phyloP scores from a whole-genome alignment of 2,113 vertebrate species.

The Lophius piscatorius region DNA sequence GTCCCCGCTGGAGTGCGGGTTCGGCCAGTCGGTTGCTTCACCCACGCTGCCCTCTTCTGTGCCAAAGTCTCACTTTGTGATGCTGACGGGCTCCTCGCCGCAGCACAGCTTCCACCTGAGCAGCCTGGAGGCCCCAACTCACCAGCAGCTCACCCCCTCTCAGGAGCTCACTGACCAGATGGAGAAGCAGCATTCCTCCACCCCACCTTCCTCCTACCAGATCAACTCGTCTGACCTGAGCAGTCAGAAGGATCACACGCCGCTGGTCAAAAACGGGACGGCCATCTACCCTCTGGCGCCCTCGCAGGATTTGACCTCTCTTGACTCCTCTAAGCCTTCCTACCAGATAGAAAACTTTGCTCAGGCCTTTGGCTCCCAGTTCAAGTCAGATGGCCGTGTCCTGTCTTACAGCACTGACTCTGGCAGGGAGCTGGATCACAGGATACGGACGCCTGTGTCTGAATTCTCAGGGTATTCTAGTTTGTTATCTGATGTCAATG shows the following conservation, averaged over 20 bases:
- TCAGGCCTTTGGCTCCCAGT: slow-evolving; percentile 98
- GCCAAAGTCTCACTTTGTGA: slow-evolving; percentile 97
- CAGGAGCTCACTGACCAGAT: slow-evolving; percentile 98
- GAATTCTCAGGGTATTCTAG: slow-evolving; percentile 99
- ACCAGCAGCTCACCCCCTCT: slow-evolving; percentile 98
- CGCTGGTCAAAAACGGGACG: slow-evolving; percentile 77
- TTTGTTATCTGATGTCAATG: slow-evolving; percentile 97
- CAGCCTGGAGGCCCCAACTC: slow-evolving; percentile 88
- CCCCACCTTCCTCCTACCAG: slow-evolving; percentile 83
- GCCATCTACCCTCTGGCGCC: slow-evolving; percentile 83
- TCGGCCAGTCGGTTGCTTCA: slow-evolving; percentile 87
- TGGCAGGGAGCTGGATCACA: slow-evolving; percentile 91
- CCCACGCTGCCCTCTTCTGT: slow-evolving; percentile 89
- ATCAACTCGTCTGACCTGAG: slow-evolving; percentile 90
- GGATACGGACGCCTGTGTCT: slow-evolving; percentile 94
- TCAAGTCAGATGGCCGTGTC: slow-evolving; percentile 91
- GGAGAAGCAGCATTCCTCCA: slow-evolving; percentile 89
- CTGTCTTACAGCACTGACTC: slow-evolving; percentile 91
- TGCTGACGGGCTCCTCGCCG: slow-evolving; percentile 87
- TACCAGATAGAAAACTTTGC: slow-evolving; percentile 99
- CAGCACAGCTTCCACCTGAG: slow-evolving; percentile 91
- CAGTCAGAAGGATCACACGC: slow-evolving; percentile 86
- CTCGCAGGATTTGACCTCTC: slow-evolving; percentile 88
- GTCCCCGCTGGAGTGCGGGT: slow-evolving; percentile 94
- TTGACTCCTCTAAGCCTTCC: slow-evolving; percentile 92